Evolutionary conservation across 2,797 vertebrate genomes (phyloP).

Genomic region (Muraenolepis orangiensis): DNA sequence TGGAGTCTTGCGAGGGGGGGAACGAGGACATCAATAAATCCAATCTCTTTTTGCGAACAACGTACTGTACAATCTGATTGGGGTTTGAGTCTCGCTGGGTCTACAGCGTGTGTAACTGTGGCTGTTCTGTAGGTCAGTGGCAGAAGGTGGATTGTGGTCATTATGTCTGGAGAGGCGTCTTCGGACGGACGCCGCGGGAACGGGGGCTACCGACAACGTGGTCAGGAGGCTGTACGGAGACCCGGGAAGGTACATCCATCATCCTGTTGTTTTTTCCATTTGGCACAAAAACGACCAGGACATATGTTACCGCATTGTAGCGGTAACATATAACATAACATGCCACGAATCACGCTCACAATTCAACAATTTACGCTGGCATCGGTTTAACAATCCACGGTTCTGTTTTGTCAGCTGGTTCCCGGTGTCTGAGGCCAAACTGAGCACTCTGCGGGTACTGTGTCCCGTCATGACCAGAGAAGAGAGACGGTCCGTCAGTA

Average conservation of each 20-base stretch:
- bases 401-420: slow-evolving; percentile 78
- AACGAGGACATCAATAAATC: not conserved
- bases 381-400: slow-evolving; percentile 27
- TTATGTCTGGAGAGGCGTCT: slow-evolving; percentile 83
- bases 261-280: not conserved
- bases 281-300: not conserved
- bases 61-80: slow-evolving; percentile 10
- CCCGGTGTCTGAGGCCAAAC: slow-evolving; percentile 80
- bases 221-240: slow-evolving; percentile 75
- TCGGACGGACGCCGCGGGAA: slow-evolving; percentile 47
- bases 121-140: slow-evolving; percentile 75
- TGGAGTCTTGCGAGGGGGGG: not conserved
- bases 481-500: slow-evolving; percentile 80
- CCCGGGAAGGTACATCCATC: slow-evolving; percentile 54
- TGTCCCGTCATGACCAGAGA: slow-evolving; percentile 78
- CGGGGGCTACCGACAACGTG: slow-evolving; percentile 43
- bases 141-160: slow-evolving; percentile 87
- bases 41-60: slow-evolving; percentile 1
- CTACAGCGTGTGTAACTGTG: not conserved
- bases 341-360: not conserved
- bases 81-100: slow-evolving; percentile 24
- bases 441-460: slow-evolving; percentile 88
- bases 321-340: not conserved
- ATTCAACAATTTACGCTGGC: not conserved
- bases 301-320: not conserved